Evolutionary conservation across 2,113 vertebrate genomes (phyloP), one percentile per base, ranked within the genome.

Genomic region (Nannobrachium achirus): DNA sequence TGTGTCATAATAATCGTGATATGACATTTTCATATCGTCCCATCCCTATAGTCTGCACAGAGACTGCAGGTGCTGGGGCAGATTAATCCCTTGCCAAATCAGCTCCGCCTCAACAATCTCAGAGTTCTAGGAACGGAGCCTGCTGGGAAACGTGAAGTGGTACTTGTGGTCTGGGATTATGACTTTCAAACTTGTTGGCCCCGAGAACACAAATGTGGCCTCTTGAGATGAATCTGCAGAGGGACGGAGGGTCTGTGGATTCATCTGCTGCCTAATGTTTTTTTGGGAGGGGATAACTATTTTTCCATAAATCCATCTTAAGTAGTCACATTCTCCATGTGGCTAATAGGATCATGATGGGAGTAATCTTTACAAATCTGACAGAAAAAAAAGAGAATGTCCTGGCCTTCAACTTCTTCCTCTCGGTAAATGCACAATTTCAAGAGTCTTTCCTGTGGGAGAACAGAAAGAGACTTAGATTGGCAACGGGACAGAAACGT

Each of bases 321-420:
- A 92, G 90, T 64, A 87, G 90, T 92, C 89, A 92, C 91, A 92
- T 91, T 92, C 86, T 91, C 87, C 83, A 73, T 82, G 82, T 74
- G 80, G 86, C 86, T 93, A 94, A 93, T 94, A 91, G 90, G 91
- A 92, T 93, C 91, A 92, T 91, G 88, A 89, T 91, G 87, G 81
- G 86, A 86, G 87, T 93, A 92, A 93, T 93, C 91, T 91, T 89
- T 87, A 75, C 84, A 92, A 93, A 92, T 93, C 89, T 92, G 89
- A 89, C 89, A 90, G 86, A 84, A 88, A 88, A 81, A 81, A 84
- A 81, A 80, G 76, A 90, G 80, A 90, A 89, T 88, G 89, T 83
- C 83, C 86, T 76, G 85, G 89, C 91, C 89, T 93, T 93, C 92
- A 92, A 88, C 92, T 93, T 90, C 82, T 91, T 92, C 92, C 92